A percentile compares a stretch with the other conserved stretches of the same genome.
phyloP scores from a whole-genome alignment of 2,113 vertebrate genomes.

The Astatotilapia flaviijosephi region DNA sequence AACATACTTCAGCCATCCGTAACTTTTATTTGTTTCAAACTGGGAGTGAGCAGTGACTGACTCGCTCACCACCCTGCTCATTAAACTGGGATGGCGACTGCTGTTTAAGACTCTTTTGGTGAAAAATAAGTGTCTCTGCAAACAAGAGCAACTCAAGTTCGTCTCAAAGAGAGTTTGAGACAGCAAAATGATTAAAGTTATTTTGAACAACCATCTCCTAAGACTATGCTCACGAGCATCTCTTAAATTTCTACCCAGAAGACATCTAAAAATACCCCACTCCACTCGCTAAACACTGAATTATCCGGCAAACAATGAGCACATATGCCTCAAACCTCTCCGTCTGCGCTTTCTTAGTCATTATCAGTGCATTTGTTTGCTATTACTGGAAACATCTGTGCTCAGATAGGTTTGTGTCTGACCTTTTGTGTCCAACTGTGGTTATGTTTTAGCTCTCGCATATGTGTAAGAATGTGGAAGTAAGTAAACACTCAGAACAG shows the following conservation, averaged over 20 bases:
- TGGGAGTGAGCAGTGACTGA: not conserved
- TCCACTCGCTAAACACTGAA: not conserved
- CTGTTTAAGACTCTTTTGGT: not conserved
- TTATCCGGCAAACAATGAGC: conserved; percentile 16
- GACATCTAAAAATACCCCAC: conserved; percentile 29
- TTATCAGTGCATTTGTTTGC: conserved; percentile 8
- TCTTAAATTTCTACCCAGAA: not conserved
- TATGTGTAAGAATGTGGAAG: not conserved
- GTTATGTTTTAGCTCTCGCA: not conserved
- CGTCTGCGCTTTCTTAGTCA: not conserved
- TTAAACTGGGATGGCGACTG: conserved; percentile 17
- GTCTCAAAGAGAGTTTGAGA: not conserved
- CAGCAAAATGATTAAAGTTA: conserved; percentile 27
- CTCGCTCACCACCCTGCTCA: not conserved
- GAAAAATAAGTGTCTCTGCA: not conserved
- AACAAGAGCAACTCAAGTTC: conserved; percentile 4
- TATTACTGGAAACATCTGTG: conserved; percentile 29
- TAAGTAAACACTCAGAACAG: conserved; percentile 23
- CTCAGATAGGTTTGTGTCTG: not conserved
- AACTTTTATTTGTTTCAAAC: not conserved
- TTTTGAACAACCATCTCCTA: conserved; percentile 20
- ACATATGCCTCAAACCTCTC: not conserved
- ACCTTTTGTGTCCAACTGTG: not conserved
- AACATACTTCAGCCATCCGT: not conserved
- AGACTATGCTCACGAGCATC: not conserved